Conservation (phyloP, 2,888 invertebrate genomes). For the Eutolmus rufibarbis region DNA sequence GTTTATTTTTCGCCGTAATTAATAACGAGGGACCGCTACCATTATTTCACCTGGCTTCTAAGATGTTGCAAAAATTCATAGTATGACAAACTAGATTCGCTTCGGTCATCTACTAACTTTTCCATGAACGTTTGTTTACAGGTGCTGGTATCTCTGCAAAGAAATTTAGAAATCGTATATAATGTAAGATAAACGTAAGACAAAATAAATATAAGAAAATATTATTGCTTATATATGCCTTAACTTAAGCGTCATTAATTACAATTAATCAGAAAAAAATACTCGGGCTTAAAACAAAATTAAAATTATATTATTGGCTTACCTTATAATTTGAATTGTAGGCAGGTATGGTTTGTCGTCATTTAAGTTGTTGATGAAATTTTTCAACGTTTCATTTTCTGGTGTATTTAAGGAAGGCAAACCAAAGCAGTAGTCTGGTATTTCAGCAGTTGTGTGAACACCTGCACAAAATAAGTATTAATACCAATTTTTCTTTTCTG, state of each 20-base stretch:
- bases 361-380: slow-evolving; percentile 83
- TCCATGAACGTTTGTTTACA: slow-evolving; percentile 83
- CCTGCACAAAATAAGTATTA: slow-evolving; percentile 62
- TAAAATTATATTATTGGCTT: slow-evolving; percentile 53
- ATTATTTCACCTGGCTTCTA: slow-evolving; percentile 86
- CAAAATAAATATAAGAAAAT: not conserved
- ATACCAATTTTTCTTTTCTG: not conserved
- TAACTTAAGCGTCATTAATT: too few relatives aligned
- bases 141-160: slow-evolving; percentile 87
- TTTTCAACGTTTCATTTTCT: slow-evolving; percentile 77
- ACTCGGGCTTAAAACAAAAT: too few relatives aligned
- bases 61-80: slow-evolving; percentile 98
- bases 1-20: not conserved
- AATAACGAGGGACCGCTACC: slow-evolving; percentile 37
- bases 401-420: slow-evolving; percentile 80
- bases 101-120: slow-evolving; percentile 90
- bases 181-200: not conserved
- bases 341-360: slow-evolving; percentile 84
- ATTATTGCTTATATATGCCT: too few relatives aligned
- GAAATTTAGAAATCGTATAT: not conserved
- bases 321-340: slow-evolving; percentile 83
- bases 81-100: slow-evolving; percentile 93
- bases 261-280: too few relatives aligned
- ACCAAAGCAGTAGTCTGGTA: slow-evolving; percentile 79
- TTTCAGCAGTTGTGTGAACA: slow-evolving; percentile 73